A percentile compares a stretch with the other conserved stretches of the same genome.
phyloP scores from a whole-genome alignment of 1,140 invertebrate species.

The Dolichoris vasculosae region DNA sequence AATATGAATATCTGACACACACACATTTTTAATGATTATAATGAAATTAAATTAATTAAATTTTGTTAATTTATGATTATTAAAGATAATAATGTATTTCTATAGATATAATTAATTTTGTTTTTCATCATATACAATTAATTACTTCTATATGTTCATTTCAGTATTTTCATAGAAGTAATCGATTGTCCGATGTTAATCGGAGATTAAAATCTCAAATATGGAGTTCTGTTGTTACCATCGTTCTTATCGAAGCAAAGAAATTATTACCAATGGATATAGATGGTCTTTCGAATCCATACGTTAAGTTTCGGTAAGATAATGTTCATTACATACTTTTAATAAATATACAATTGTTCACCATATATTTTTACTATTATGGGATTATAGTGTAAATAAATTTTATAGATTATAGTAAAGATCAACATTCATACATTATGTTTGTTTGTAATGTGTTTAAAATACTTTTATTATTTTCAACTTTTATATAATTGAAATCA shows the following conservation, averaged over 20 bases:
- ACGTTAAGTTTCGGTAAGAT: constrained; percentile 94
- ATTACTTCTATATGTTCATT: not conserved
- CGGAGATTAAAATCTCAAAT: constrained; percentile 91
- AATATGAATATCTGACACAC: no score
- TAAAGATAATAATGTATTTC: not conserved
- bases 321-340: not conserved
- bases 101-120: not conserved
- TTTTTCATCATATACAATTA: not conserved
- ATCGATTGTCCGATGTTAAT: constrained; percentile 84
- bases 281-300: constrained; percentile 94
- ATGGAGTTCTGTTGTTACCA: constrained; percentile 96
- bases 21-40: no score
- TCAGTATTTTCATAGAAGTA: constrained; percentile 88
- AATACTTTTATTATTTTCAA: no score
- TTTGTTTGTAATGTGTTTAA: no score
- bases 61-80: not conserved
- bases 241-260: constrained; percentile 95
- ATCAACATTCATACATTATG: no score
- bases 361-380: no score
- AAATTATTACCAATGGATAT: constrained; percentile 92
- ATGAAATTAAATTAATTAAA: not conserved
- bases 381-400: no score
- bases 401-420: no score
- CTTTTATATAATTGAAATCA: no score
- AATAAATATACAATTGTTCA: no score